phyloP scores from a whole-genome alignment of 2,113 vertebrate genomes.

The Cettia cetti region DNA sequence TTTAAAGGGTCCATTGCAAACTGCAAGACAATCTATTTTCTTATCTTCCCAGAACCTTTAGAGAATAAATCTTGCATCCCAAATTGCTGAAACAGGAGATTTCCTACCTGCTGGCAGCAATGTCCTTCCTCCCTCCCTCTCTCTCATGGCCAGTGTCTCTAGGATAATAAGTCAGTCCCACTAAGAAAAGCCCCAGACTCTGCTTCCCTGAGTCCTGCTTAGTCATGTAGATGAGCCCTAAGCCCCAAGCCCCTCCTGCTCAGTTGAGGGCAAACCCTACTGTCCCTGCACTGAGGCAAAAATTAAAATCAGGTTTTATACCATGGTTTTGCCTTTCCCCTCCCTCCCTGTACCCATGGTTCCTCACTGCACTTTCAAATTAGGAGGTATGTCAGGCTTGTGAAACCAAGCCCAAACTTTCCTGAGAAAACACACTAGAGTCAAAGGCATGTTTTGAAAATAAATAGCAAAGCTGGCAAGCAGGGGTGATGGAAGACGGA shows the following conservation, averaged over 20 bases:
- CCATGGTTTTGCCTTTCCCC: fast-evolving
- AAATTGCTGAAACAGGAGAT: neutral
- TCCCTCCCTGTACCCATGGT: neutral
- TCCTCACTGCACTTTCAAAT: neutral
- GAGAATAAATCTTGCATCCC: neutral
- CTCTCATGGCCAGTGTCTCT: neutral
- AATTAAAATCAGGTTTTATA: neutral
- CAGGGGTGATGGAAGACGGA: neutral
- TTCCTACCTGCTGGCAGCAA: neutral
- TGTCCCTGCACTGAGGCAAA: neutral
- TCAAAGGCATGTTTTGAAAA: slow-evolving; percentile 49
- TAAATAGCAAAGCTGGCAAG: slow-evolving; percentile 41
- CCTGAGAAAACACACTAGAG: slow-evolving; percentile 17
- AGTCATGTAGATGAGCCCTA: neutral
- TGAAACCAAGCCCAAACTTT: slow-evolving; percentile 20
- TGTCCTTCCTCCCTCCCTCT: neutral
- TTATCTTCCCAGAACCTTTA: neutral
- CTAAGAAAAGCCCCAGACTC: neutral
- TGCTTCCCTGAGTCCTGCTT: neutral
- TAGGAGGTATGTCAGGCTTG: neutral
- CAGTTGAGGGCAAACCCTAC: neutral
- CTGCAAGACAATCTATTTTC: neutral
- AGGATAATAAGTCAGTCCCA: neutral
- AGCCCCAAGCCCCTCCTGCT: neutral
- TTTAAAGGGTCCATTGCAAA: neutral